Base-by-base conservation (phyloP, 2,797 vertebrate species). In the Malacoctenus gilli region DNA sequence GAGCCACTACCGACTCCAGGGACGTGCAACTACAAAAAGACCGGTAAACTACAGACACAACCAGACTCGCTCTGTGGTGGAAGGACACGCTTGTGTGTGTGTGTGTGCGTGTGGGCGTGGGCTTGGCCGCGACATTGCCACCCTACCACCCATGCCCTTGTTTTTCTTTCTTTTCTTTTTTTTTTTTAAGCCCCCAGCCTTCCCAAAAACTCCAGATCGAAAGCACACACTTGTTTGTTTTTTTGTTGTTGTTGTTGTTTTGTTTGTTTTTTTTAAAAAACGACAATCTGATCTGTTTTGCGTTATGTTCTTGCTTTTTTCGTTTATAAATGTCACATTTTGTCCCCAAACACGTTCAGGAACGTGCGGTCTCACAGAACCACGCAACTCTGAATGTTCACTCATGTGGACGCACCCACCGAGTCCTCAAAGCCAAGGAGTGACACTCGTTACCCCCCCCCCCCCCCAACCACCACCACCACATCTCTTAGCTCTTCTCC, bases 161-260 rank as follows among this genome's bases (percentile, higher is more conserved):
- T n/a, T n/a, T n/a, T n/a, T n/a, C n/a, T n/a, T n/a, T n/a, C n/a
- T n/a, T n/a, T n/a, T n/a, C n/a, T n/a, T n/a, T n/a, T n/a, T n/a
- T n/a, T n/a, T n/a, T n/a, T n/a, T 43, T 25, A 15, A 31, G 46
- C 64, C 52, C 53, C 41, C 10, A 49, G 49, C 63, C 59, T 77
- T n/a, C n/a, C n/a, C n/a, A n/a, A n/a, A n/a, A n/a, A n/a, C n/a
- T n/a, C 81, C 75, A 59, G 68, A 79, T 77, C 59, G 76, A 89
- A 86, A 90, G 87, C 84, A 88, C 84, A 82, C 12, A 31, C 63
- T 84, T 75, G n/a, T n/a, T n/a, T n/a, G n/a, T n/a, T n/a, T n/a
- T n/a, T n/a, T n/a, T n/a, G n/a, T n/a, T n/a, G n/a, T n/a, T n/a
- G n/a, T n/a, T n/a, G n/a, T n/a, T n/a, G n/a, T n/a, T n/a, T n/a